Conservation (phyloP, 2,113 vertebrate genomes). For the Anthoscopus minutus region DNA sequence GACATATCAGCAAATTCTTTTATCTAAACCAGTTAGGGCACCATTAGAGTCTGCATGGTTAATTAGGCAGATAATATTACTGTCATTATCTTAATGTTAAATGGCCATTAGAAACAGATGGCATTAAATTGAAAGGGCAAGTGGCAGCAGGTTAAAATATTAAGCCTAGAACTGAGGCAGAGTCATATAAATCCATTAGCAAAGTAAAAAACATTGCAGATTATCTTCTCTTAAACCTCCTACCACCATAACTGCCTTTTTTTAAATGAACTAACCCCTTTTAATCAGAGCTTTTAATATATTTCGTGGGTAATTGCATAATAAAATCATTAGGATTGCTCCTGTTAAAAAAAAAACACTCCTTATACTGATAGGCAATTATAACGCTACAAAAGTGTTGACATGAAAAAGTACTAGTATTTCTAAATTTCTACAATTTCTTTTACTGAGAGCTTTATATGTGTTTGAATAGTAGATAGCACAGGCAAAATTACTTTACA, state of each 20-base stretch:
- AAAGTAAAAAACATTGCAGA: conserved; percentile 60
- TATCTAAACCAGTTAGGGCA: conserved; percentile 73
- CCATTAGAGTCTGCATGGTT: conserved; percentile 69
- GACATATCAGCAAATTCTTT: conserved; percentile 68
- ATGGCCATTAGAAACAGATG: conserved; percentile 69
- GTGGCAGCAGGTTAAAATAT: conserved; percentile 40
- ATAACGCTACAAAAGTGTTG: conserved; percentile 59
- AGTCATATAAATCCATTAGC: conserved; percentile 66
- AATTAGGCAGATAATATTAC: conserved; percentile 72
- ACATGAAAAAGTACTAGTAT: conserved; percentile 29
- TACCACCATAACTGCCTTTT: background rate
- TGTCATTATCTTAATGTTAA: conserved; percentile 73
- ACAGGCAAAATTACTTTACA: background rate
- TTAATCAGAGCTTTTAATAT: conserved; percentile 61
- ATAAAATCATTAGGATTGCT: conserved; percentile 57
- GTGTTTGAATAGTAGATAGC: background rate
- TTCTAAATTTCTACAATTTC: conserved; percentile 25
- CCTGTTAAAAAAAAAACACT: conserved; percentile 39
- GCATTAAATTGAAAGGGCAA: conserved; percentile 53
- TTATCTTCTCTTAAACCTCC: conserved; percentile 29
- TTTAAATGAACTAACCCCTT: conserved; percentile 43
- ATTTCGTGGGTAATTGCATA: conserved; percentile 62
- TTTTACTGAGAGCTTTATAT: conserved; percentile 23
- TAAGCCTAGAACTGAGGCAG: conserved; percentile 31
- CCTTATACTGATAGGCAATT: conserved; percentile 54